Evolutionary conservation across 2,888 invertebrate genomes (phyloP).

Genomic region (Eubasilissa splendida): DNA sequence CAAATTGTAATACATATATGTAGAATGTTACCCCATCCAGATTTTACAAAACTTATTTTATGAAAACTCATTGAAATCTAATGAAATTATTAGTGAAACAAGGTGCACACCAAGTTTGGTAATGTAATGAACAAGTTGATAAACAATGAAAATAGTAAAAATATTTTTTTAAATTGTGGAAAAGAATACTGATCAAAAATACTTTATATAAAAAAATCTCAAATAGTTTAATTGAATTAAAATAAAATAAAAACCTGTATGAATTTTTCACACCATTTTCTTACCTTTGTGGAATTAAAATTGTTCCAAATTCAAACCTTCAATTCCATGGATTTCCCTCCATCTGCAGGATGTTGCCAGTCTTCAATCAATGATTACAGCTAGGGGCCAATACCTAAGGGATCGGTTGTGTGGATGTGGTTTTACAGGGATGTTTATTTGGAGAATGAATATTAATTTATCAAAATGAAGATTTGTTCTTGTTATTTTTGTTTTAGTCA

Average conservation of each 20-base stretch:
- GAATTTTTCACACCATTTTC: neutral
- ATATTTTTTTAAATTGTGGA: too few species aligned
- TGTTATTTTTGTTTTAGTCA: neutral
- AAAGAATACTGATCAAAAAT: too few species aligned
- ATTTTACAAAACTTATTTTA: too few species aligned
- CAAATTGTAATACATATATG: too few species aligned
- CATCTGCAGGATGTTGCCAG: conserved; percentile 10
- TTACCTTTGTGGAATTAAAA: conserved; percentile 19
- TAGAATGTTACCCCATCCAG: too few species aligned
- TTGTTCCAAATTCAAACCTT: conserved; percentile 27
- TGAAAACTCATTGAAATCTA: too few species aligned
- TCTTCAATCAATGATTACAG: neutral
- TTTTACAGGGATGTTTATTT: conserved; percentile 14
- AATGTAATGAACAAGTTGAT: too few species aligned
- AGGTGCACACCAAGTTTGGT: too few species aligned
- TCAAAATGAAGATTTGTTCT: too few species aligned
- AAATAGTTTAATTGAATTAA: neutral
- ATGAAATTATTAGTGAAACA: too few species aligned
- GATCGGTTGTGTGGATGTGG: conserved; percentile 17
- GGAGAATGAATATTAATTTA: neutral
- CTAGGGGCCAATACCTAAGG: conserved; percentile 25
- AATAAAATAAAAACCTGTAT: conserved; percentile 2
- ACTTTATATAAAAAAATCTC: too few species aligned
- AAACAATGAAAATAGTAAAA: too few species aligned
- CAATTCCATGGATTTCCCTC: conserved; percentile 30